Conservation (phyloP, 2,797 vertebrate genomes). For the Propithecus perrieri region DNA sequence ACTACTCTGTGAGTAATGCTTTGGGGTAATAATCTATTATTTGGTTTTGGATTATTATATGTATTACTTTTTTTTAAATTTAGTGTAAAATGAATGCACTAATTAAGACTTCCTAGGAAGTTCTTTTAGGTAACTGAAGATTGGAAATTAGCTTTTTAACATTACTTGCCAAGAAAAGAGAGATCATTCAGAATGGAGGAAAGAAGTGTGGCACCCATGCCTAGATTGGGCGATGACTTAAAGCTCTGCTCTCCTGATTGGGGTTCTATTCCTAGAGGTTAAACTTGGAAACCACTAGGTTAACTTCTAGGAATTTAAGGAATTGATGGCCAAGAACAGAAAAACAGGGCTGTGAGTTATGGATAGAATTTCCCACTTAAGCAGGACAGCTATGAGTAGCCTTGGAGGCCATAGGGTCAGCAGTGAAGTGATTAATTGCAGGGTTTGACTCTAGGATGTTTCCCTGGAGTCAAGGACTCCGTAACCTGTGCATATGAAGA, state of each 20-base stretch:
- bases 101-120: background rate
- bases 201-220: fast-evolving
- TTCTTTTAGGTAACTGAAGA: background rate
- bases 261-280: background rate
- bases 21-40: background rate
- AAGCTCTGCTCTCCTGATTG: background rate
- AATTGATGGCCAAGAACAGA: background rate
- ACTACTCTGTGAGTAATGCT: background rate
- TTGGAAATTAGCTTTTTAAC: background rate
- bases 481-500: background rate
- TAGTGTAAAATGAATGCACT: background rate
- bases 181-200: background rate
- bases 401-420: background rate
- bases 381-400: background rate
- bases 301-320: background rate
- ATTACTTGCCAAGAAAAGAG: background rate
- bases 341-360: background rate
- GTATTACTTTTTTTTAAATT: background rate
- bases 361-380: background rate
- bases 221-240: background rate
- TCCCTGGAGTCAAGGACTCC: background rate
- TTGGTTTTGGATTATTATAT: background rate
- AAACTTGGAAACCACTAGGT: background rate
- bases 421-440: background rate
- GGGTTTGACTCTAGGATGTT: background rate